These are phyloP conservation scores for Lycophotia porphyrea DNA, from an alignment of 2,888 invertebrate species.

Conservation along the genomic window DNA sequence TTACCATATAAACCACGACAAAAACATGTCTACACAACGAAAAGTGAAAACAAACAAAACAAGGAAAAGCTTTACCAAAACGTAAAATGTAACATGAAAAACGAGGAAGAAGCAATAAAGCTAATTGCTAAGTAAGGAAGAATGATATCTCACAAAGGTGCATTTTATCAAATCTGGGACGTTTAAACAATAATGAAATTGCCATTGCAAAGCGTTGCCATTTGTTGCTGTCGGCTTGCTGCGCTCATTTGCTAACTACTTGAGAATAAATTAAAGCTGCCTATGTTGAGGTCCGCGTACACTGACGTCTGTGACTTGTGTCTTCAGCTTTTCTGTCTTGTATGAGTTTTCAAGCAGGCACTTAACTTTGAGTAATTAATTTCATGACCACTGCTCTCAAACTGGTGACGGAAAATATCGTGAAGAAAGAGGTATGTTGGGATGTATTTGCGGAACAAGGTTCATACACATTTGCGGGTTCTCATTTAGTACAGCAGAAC, in stretches of 20 bases:
- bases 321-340: background rate
- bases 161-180: conserved; percentile 59
- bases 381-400: background rate
- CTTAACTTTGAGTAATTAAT: background rate
- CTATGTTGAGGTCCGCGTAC: conserved; percentile 17
- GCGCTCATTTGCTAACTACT: conserved; percentile 59
- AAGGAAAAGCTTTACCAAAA: conserved; percentile 22
- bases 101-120: conserved; percentile 42
- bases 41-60: conserved; percentile 8
- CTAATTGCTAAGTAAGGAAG: conserved; percentile 52
- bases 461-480: background rate
- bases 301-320: conserved; percentile 13
- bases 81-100: conserved; percentile 19
- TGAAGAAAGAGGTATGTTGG: background rate
- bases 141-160: conserved; percentile 51
- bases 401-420: background rate
- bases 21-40: background rate
- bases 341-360: background rate
- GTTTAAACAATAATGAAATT: conserved; percentile 62
- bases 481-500: background rate
- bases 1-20: background rate
- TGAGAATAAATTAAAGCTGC: conserved; percentile 57
- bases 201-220: conserved; percentile 51
- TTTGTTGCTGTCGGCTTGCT: conserved; percentile 54
- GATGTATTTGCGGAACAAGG: too few species aligned